These are phyloP conservation scores for Agriopis leucophaearia DNA, from an alignment of 2,888 invertebrate species.

Conservation along the genomic window DNA sequence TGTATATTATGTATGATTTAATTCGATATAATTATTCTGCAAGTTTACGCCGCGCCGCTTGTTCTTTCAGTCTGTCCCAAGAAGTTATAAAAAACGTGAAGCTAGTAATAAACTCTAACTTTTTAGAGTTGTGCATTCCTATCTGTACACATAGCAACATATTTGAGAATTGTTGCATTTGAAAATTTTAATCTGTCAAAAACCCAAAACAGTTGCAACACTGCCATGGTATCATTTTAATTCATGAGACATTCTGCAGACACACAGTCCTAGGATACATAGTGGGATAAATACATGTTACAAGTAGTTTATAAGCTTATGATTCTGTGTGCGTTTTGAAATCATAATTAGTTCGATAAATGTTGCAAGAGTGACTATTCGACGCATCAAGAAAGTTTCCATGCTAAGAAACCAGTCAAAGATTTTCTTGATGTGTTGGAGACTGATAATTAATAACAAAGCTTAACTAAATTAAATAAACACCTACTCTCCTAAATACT, in stretches of 20 bases:
- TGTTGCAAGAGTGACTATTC: slow-evolving; percentile 29
- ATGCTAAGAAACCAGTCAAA: slow-evolving; percentile 1
- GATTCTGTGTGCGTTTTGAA: slow-evolving; percentile 38
- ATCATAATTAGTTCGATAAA: slow-evolving; percentile 38
- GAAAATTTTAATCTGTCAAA: neutral
- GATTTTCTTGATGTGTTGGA: slow-evolving; percentile 37
- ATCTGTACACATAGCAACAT: neutral
- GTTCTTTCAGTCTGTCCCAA: slow-evolving; percentile 42
- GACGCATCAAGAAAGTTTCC: slow-evolving; percentile 29
- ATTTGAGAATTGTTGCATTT: neutral
- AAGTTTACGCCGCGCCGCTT: slow-evolving; percentile 35
- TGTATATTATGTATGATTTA: slow-evolving; percentile 46
- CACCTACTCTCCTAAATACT: slow-evolving; percentile 22
- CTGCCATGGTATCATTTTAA: neutral
- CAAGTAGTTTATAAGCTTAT: slow-evolving; percentile 35
- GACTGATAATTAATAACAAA: slow-evolving; percentile 14
- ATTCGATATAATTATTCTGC: slow-evolving; percentile 40
- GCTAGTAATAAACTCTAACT: no score
- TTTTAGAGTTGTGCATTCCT: neutral
- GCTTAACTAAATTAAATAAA: slow-evolving; percentile 40
- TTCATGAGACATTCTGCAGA: slow-evolving; percentile 41
- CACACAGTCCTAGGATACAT: slow-evolving; percentile 33
- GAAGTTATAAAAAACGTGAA: slow-evolving; percentile 19
- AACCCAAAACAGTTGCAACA: neutral
- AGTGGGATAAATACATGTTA: slow-evolving; percentile 29